phyloP scores from a whole-genome alignment of 2,888 invertebrate genomes.

The Lasioglossum villosulum region DNA sequence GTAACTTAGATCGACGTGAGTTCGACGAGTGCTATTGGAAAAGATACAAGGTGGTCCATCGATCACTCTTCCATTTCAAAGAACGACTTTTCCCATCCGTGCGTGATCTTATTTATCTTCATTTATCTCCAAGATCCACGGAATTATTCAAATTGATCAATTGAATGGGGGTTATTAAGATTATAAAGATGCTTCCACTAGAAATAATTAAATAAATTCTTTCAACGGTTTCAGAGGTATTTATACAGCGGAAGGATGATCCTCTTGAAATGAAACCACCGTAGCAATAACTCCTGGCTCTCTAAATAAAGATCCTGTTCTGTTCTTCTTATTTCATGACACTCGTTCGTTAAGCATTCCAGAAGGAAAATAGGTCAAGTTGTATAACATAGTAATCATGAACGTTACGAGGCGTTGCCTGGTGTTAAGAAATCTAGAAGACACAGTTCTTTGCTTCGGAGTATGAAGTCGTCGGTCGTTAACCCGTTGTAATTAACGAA shows the following conservation, averaged over 20 bases:
- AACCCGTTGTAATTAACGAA: slow-evolving; percentile 79
- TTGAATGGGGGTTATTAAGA: neutral
- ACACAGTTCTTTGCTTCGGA: slow-evolving; percentile 26
- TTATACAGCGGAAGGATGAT: neutral
- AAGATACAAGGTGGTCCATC: neutral
- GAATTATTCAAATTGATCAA: too few species aligned
- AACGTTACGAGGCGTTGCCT: slow-evolving; percentile 11
- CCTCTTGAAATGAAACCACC: neutral
- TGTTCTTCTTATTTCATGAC: neutral
- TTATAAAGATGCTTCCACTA: neutral
- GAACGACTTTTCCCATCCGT: neutral
- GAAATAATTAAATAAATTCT: neutral
- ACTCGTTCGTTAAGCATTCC: neutral
- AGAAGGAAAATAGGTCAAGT: neutral
- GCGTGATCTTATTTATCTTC: neutral
- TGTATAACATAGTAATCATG: slow-evolving; percentile 12
- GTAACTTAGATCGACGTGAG: slow-evolving; percentile 2
- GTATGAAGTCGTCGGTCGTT: slow-evolving; percentile 72
- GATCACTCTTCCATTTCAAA: neutral
- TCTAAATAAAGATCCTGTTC: neutral
- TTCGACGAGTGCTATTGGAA: neutral
- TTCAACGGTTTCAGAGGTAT: neutral
- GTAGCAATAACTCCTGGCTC: neutral
- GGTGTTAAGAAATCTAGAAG: slow-evolving; percentile 21
- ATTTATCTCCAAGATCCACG: neutral